These are phyloP conservation scores for Sphenopsis melanotis DNA, from an alignment of 2,797 vertebrate genomes.

Conservation along the genomic window DNA sequence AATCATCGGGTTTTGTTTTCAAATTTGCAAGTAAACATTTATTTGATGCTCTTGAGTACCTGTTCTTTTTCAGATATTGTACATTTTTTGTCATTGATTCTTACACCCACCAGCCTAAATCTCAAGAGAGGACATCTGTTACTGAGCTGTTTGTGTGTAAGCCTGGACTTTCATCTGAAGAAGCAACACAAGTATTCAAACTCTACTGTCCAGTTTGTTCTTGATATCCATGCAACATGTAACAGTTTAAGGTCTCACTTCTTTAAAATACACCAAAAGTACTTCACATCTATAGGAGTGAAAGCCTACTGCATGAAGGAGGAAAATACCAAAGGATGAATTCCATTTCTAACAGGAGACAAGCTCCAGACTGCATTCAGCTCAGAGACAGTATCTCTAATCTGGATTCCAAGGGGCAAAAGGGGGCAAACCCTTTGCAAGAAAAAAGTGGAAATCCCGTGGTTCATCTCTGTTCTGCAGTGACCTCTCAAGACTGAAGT, in stretches of 20 bases:
- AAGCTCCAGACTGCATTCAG: background rate
- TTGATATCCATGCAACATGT: background rate
- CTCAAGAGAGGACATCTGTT: background rate
- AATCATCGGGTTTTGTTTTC: background rate
- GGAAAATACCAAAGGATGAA: background rate
- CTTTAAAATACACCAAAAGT: background rate
- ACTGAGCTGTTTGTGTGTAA: background rate
- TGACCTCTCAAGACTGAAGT: background rate
- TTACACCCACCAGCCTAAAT: background rate
- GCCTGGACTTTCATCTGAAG: background rate
- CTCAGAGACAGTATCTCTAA: background rate
- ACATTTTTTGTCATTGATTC: background rate
- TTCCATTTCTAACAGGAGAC: background rate
- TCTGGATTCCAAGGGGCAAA: background rate
- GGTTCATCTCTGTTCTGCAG: background rate
- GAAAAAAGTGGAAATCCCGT: background rate
- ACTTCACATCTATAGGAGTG: too few relatives aligned
- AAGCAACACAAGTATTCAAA: background rate
- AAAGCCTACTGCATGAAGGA: background rate
- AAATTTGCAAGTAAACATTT: slow-evolving; percentile 19
- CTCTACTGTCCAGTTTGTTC: background rate
- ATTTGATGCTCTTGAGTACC: background rate
- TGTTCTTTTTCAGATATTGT: background rate
- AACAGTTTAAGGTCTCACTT: background rate
- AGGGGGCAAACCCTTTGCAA: background rate